A percentile compares a stretch with the other conserved stretches of the same genome.
Evolutionary conservation across 2,113 vertebrate genomes (phyloP).

Genomic region (Sinocyclocheilus grahami): DNA sequence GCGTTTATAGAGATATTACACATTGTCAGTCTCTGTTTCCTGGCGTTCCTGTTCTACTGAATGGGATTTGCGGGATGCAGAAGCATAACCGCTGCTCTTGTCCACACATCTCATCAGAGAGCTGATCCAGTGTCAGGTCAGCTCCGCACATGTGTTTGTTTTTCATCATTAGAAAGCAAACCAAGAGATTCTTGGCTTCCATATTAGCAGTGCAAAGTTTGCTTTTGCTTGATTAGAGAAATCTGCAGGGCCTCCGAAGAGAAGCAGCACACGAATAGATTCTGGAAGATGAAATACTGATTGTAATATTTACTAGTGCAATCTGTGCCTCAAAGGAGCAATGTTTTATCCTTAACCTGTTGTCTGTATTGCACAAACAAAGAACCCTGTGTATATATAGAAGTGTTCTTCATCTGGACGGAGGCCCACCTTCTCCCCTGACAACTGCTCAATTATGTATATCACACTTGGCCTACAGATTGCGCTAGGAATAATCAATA

Average conservation of each 20-base stretch:
- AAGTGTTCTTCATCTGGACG: conserved; percentile 77
- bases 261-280: conserved; percentile 50
- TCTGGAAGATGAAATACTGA: conserved; percentile 6
- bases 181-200: conserved; percentile 66
- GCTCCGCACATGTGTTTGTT: conserved; percentile 73
- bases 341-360: conserved; percentile 13
- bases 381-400: conserved; percentile 22
- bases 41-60: conserved; percentile 69
- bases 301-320: conserved; percentile 17
- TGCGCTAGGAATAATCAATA: conserved; percentile 99
- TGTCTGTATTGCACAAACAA: background rate
- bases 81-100: conserved; percentile 63
- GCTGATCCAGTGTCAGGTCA: conserved; percentile 70
- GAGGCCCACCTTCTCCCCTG: conserved; percentile 86
- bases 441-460: conserved; percentile 99
- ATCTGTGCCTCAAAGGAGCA: conserved; percentile 2
- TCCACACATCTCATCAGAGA: conserved; percentile 68
- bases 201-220: conserved; percentile 66
- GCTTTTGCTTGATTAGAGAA: conserved; percentile 64
- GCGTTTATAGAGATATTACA: conserved; percentile 80
- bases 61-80: conserved; percentile 69
- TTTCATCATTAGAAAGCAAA: conserved; percentile 81
- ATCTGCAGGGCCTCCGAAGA: conserved; percentile 63
- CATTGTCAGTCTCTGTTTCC: conserved; percentile 53
- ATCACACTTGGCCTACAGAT: conserved; percentile 97